These are phyloP conservation scores for Cotesia typhae DNA, from an alignment of 1,140 invertebrate species.

Conservation along the genomic window DNA sequence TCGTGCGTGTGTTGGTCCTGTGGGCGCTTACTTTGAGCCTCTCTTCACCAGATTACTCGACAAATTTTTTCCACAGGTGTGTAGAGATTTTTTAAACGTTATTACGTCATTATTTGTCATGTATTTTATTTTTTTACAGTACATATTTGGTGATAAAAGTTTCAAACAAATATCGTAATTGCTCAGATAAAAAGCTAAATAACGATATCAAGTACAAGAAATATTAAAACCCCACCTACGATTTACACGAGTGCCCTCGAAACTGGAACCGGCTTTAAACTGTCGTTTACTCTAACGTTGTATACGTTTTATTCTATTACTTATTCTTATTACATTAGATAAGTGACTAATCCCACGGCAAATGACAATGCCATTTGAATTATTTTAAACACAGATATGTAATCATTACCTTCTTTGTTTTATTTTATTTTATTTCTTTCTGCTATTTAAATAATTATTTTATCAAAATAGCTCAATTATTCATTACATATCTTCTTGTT, in stretches of 20 bases:
- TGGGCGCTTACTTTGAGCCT: slow-evolving; percentile 4
- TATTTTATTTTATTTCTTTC: too few species aligned
- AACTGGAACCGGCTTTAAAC: slow-evolving; percentile 34
- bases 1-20: slow-evolving; percentile 12
- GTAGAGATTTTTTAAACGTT: neutral
- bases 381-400: slow-evolving; percentile 24
- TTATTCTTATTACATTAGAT: too few species aligned
- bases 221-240: neutral
- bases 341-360: slow-evolving; percentile 23
- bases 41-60: neutral
- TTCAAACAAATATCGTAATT: neutral
- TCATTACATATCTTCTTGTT: too few species aligned
- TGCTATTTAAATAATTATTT: too few species aligned
- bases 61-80: neutral
- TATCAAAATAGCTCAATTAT: too few species aligned
- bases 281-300: slow-evolving; percentile 3
- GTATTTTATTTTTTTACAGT: too few species aligned
- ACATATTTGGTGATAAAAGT: too few species aligned
- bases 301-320: too few species aligned
- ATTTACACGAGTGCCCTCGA: slow-evolving; percentile 28
- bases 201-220: neutral
- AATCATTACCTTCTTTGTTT: too few species aligned
- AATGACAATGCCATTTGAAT: slow-evolving; percentile 23
- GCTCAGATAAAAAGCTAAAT: neutral
- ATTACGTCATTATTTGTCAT: slow-evolving; percentile 6